Evolutionary conservation across 2,113 vertebrate species (phyloP).

Genomic region (Carettochelys insculpta): DNA sequence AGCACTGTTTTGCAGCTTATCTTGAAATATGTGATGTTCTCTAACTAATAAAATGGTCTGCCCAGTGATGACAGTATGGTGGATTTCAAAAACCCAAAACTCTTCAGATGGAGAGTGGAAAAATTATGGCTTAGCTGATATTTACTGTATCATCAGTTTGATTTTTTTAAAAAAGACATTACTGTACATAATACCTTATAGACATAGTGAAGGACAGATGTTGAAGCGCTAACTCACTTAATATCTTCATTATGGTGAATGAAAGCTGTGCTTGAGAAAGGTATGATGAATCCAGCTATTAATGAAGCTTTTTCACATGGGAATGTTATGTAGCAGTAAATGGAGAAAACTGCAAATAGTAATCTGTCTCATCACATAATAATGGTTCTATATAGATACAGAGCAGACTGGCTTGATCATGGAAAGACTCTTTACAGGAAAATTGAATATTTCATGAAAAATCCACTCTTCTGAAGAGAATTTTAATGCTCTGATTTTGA

Average conservation of each 20-base stretch:
- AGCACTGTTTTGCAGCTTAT: slow-evolving; percentile 4
- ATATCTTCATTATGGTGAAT: neutral
- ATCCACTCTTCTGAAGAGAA: neutral
- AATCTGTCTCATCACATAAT: neutral
- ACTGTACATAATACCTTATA: neutral
- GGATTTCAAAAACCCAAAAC: too few species aligned
- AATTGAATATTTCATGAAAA: neutral
- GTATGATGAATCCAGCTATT: neutral
- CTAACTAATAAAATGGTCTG: slow-evolving; percentile 7
- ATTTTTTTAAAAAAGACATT: neutral
- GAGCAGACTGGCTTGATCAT: neutral
- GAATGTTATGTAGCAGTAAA: neutral
- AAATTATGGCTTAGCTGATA: neutral
- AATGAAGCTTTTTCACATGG: neutral
- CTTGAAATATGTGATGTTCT: slow-evolving; percentile 6
- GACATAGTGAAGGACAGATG: neutral
- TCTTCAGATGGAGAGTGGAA: slow-evolving; percentile 2
- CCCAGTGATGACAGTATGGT: neutral
- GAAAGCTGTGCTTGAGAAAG: neutral
- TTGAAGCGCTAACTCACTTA: neutral
- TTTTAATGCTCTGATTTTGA: neutral
- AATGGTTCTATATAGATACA: neutral
- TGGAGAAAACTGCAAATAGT: neutral
- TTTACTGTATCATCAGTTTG: neutral
- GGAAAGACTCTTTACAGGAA: neutral